These are phyloP conservation scores for Leuciscus idus DNA, from an alignment of 2,113 vertebrate genomes.

Conservation along the genomic window DNA sequence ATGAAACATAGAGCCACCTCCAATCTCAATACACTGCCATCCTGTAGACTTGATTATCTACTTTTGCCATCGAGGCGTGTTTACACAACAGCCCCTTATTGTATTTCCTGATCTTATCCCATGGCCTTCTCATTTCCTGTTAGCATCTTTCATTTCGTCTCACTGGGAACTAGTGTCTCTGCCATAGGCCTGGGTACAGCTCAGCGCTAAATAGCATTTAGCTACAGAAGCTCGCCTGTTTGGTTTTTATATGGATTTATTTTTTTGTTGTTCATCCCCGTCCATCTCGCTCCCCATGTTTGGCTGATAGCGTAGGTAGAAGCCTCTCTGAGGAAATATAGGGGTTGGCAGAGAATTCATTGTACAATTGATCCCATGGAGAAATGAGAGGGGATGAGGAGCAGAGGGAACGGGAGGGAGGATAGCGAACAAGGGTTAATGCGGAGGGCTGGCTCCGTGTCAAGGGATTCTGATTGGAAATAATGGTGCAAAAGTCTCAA, in stretches of 20 bases:
- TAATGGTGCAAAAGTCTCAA: slow-evolving; percentile 66
- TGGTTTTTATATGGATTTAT: neutral
- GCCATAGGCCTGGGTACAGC: slow-evolving; percentile 62
- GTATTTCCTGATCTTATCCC: slow-evolving; percentile 75
- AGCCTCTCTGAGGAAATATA: slow-evolving; percentile 71
- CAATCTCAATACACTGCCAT: slow-evolving; percentile 57
- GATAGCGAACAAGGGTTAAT: slow-evolving; percentile 62
- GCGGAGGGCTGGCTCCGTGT: slow-evolving; percentile 59
- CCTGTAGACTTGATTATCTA: slow-evolving; percentile 65
- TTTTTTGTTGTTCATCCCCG: slow-evolving; percentile 14
- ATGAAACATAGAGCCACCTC: slow-evolving; percentile 27
- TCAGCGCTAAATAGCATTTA: slow-evolving; percentile 56
- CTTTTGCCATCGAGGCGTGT: slow-evolving; percentile 72
- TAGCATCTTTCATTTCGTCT: slow-evolving; percentile 71
- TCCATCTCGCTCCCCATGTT: slow-evolving; percentile 33
- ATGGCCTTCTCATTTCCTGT: slow-evolving; percentile 75
- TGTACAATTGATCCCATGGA: slow-evolving; percentile 70
- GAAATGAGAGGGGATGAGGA: slow-evolving; percentile 49
- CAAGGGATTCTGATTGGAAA: slow-evolving; percentile 69
- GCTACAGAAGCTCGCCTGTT: slow-evolving; percentile 43
- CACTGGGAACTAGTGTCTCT: slow-evolving; percentile 52
- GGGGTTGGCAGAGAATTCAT: slow-evolving; percentile 69
- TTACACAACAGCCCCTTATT: slow-evolving; percentile 75
- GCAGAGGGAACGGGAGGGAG: slow-evolving; percentile 44
- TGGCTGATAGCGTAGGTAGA: slow-evolving; percentile 62